Evolutionary conservation across 2,113 vertebrate species (phyloP).

Genomic region (Microtus ochrogaster): DNA sequence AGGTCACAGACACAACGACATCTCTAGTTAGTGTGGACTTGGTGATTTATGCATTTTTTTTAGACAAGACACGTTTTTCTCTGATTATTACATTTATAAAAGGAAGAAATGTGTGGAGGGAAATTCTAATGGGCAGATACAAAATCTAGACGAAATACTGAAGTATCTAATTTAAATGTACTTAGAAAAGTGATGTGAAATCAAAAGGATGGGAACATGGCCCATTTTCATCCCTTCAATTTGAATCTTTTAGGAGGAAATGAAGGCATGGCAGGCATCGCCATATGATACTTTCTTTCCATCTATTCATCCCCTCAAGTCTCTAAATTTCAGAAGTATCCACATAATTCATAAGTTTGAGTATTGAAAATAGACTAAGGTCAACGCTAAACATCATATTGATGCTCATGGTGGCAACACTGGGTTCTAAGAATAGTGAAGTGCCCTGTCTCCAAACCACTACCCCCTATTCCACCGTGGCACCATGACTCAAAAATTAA

Average conservation of each 20-base stretch:
- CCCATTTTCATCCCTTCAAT: not conserved
- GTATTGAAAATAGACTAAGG: conserved; percentile 20
- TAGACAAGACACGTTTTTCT: not conserved
- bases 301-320: not conserved
- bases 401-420: not conserved
- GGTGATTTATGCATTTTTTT: not conserved
- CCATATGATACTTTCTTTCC: not conserved
- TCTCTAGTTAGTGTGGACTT: not conserved
- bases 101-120: not conserved
- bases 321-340: not conserved
- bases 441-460: not conserved
- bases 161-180: not conserved
- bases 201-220: not conserved
- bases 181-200: not conserved
- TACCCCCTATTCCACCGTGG: not conserved
- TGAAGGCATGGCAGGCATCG: not conserved
- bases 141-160: not conserved
- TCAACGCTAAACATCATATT: not conserved
- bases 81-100: not conserved
- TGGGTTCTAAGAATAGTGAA: not conserved
- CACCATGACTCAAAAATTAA: not conserved
- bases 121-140: not conserved
- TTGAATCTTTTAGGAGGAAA: not conserved
- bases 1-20: not conserved
- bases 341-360: not conserved